A percentile compares a stretch with the other conserved stretches of the same genome.
Evolutionary conservation across 2,888 invertebrate species (phyloP).

Genomic region (Teleogryllus oceanicus): DNA sequence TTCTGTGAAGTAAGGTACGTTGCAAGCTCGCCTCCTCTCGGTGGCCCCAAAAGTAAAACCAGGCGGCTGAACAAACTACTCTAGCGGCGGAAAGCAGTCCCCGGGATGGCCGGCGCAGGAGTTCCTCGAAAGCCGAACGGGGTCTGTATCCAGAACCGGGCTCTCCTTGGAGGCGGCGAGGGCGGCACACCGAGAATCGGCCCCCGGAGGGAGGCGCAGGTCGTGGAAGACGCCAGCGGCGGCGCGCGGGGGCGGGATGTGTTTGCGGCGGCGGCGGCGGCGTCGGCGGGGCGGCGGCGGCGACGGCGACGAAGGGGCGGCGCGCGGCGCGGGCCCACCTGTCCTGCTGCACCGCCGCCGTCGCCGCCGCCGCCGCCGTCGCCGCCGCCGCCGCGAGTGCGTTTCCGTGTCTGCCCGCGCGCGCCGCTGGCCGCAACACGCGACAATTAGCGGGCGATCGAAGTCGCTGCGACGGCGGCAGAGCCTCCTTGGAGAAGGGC

Average conservation of each 20-base stretch:
- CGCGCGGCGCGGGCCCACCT: background rate
- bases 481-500: background rate
- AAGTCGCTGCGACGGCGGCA: background rate
- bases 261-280: background rate
- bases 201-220: background rate
- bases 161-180: background rate
- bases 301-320: background rate
- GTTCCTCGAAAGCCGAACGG: too few species aligned
- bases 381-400: constrained; percentile 5
- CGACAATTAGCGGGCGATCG: constrained; percentile 1
- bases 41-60: too few species aligned
- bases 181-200: background rate
- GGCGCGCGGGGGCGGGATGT: background rate
- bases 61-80: too few species aligned
- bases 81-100: too few species aligned
- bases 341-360: background rate
- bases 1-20: too few species aligned
- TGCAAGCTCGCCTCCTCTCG: too few species aligned
- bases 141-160: too few species aligned
- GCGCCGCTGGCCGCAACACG: constrained; percentile 10
- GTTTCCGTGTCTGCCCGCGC: background rate
- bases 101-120: too few species aligned
- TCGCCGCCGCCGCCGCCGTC: background rate
- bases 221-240: background rate
- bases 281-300: background rate